phyloP scores from a whole-genome alignment of 2,888 invertebrate species.

The Epirrita christyi region DNA sequence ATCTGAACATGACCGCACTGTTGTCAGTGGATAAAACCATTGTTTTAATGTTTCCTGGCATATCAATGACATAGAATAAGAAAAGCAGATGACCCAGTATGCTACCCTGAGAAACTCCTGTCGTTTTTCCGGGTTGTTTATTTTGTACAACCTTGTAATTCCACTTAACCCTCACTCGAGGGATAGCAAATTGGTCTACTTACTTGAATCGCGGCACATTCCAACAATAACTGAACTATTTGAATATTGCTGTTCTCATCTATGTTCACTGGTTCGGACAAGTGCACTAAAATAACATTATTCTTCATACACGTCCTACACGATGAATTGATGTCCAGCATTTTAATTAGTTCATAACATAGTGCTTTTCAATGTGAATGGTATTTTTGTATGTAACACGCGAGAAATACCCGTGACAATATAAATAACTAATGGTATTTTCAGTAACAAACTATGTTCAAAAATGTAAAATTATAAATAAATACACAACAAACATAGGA shows the following conservation, averaged over 20 bases:
- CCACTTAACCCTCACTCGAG: not conserved
- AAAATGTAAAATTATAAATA: not conserved
- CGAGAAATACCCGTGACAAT: too few species aligned
- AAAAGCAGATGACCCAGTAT: too few species aligned
- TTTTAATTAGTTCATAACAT: conserved; percentile 15
- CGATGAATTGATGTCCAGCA: conserved; percentile 52
- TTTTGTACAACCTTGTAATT: too few species aligned
- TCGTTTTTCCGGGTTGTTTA: too few species aligned
- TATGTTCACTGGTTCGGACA: conserved; percentile 59
- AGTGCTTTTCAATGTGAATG: not conserved
- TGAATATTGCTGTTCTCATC: conserved; percentile 57
- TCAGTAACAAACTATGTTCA: not conserved
- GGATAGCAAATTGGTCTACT: not conserved
- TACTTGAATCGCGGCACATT: conserved; percentile 66
- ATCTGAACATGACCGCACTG: too few species aligned
- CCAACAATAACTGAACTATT: conserved; percentile 61
- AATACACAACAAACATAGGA: too few species aligned
- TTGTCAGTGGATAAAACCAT: too few species aligned
- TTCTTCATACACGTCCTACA: conserved; percentile 78
- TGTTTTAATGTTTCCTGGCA: too few species aligned
- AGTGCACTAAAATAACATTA: conserved; percentile 56
- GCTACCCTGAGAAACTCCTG: too few species aligned
- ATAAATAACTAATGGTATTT: too few species aligned
- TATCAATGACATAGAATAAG: too few species aligned
- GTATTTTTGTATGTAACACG: too few species aligned